Conservation (phyloP, 1,140 invertebrate species). For the Cydia pomonella region DNA sequence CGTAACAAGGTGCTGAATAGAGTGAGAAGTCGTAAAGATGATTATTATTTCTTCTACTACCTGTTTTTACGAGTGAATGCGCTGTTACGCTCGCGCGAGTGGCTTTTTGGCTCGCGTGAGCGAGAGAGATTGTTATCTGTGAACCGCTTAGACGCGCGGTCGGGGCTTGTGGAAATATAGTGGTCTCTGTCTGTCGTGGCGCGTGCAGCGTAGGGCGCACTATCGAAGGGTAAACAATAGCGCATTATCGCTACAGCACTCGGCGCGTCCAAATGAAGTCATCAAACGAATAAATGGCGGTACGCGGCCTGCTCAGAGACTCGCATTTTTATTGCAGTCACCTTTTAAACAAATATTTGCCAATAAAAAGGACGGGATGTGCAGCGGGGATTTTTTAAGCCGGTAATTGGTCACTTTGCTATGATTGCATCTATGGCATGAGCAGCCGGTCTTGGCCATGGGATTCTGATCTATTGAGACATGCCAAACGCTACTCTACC, state of each 20-base stretch:
- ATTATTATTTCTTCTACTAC: conserved; percentile 82
- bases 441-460: conserved; percentile 15
- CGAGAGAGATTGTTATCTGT: conserved; percentile 53
- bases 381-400: conserved; percentile 44
- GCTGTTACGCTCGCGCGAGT: conserved; percentile 55
- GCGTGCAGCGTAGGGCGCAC: conserved; percentile 71
- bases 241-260: conserved; percentile 74
- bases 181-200: conserved; percentile 68
- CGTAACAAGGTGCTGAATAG: conserved; percentile 82
- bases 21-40: conserved; percentile 82
- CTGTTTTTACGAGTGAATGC: conserved; percentile 75
- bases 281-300: conserved; percentile 78
- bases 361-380: conserved; percentile 54
- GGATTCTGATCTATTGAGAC: not conserved
- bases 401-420: conserved; percentile 55
- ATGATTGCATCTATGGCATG: conserved; percentile 16
- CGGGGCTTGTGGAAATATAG: conserved; percentile 53
- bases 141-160: conserved; percentile 52
- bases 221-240: conserved; percentile 79
- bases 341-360: conserved; percentile 73
- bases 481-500: not conserved
- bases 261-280: conserved; percentile 77
- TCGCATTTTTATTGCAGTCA: conserved; percentile 75
- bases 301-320: conserved; percentile 65
- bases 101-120: conserved; percentile 42